These are phyloP conservation scores for Trissonchulus latispiculum DNA, from an alignment of 2,888 invertebrate genomes.

Conservation along the genomic window DNA sequence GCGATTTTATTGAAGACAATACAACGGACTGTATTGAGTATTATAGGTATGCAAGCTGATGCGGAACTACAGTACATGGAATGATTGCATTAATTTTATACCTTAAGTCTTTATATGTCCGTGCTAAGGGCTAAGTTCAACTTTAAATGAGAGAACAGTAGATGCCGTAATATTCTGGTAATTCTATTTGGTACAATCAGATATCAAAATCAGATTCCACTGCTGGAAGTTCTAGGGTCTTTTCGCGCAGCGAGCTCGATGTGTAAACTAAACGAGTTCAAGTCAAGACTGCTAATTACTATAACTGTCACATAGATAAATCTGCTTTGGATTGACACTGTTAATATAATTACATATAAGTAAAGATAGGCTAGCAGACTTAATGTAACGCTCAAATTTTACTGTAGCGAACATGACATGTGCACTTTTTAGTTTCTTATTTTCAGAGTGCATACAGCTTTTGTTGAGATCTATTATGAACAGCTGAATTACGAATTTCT, in stretches of 20 bases:
- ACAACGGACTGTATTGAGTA: slow-evolving; percentile 15
- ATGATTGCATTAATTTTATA: background rate
- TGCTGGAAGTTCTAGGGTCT: too few species aligned
- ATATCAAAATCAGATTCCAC: too few species aligned
- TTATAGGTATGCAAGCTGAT: background rate
- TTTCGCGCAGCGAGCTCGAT: too few species aligned
- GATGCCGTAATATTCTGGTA: too few species aligned
- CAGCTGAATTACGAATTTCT: slow-evolving; percentile 42
- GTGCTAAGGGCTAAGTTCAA: too few species aligned
- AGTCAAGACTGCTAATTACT: background rate
- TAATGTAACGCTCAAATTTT: too few species aligned
- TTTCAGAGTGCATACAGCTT: slow-evolving; percentile 41
- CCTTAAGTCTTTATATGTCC: background rate
- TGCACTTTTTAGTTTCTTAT: background rate
- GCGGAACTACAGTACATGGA: background rate
- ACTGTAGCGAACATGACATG: background rate
- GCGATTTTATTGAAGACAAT: slow-evolving; percentile 15
- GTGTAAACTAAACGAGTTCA: too few species aligned
- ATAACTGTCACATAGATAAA: background rate
- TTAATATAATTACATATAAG: too few species aligned
- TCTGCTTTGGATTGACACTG: too few species aligned
- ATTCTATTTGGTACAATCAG: too few species aligned
- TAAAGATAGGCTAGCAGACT: too few species aligned
- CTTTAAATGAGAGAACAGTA: too few species aligned
- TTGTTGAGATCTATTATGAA: slow-evolving; percentile 45